Conservation (phyloP, 1,140 invertebrate genomes). For the Hyposmocoma kahamanoa region DNA sequence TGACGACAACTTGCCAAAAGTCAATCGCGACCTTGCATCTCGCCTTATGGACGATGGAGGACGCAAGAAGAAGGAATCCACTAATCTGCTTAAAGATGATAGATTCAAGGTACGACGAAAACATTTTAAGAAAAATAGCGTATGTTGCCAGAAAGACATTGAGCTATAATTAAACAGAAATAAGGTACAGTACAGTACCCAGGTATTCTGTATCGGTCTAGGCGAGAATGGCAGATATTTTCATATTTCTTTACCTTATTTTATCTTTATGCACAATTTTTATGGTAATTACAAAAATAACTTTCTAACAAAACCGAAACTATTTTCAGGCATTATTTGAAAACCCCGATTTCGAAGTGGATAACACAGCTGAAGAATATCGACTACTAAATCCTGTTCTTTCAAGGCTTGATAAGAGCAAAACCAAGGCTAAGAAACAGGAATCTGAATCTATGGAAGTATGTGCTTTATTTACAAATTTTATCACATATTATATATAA, state of each 20-base stretch:
- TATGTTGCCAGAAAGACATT: no score
- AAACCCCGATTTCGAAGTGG: slow-evolving; percentile 96
- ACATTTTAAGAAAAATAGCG: no score
- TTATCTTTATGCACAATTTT: no score
- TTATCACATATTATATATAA: no score
- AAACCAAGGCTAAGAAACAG: slow-evolving; percentile 16
- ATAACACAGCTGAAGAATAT: slow-evolving; percentile 90
- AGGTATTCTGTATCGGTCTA: no score
- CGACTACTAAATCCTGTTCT: slow-evolving; percentile 92
- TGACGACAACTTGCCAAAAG: slow-evolving; percentile 80
- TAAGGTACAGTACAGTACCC: no score
- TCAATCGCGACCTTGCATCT: slow-evolving; percentile 90
- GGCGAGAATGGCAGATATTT: no score
- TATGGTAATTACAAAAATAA: no score
- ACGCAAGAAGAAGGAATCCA: slow-evolving; percentile 77
- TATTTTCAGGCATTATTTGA: slow-evolving; percentile 82
- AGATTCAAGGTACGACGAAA: slow-evolving; percentile 91
- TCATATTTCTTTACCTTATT: no score
- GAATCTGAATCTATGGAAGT: slow-evolving; percentile 58
- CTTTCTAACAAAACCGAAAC: no score
- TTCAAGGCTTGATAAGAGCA: slow-evolving; percentile 78
- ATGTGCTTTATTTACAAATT: no score
- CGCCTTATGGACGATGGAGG: slow-evolving; percentile 83
- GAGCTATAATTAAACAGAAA: no score
- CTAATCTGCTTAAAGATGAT: slow-evolving; percentile 86